Base-by-base conservation (phyloP, 2,797 vertebrate genomes). In the Parauchenoglanis ngamensis region DNA sequence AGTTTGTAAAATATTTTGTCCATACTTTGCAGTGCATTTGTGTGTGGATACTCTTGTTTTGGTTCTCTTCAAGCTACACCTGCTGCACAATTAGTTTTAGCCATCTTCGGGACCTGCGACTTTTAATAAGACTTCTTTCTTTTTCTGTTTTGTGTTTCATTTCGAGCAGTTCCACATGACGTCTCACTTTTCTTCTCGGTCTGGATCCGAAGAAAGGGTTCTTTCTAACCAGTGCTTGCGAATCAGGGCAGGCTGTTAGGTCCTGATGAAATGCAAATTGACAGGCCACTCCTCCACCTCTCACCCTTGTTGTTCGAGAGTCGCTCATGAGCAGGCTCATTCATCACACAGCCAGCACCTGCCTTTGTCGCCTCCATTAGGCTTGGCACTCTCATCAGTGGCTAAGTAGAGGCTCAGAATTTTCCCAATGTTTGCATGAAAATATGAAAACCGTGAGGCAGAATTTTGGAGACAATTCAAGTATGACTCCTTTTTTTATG, bases 21-120 rank as follows among this genome's bases (percentile, higher is more conserved):
- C 44, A 28, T 25, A 61, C 12, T 59, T 19, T 44, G 19, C 1
- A 1, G 56, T 61, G 78, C n/a, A 23, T 80, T n/a, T 77, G 52
- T 78, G 52, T 57, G 52, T 54, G 73, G 7, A 11, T 73, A 40
- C 21, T 67, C 11, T 77, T 78, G 72, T 87, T 76, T 77, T 78
- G 49, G 78, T 57, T 85, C 87, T 57, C 31, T 75, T 72, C n/a
- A 59, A 61, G 59, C 8, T 93, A 93, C 94, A 94, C 94, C 93
- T 95, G 94, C 93, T 88, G 90, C 83, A 93, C 94, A 95, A 95
- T 96, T 94, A 94, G 93, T 94, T 95, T 78, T 93, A 91, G 90
- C 92, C 92, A 92, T 93, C 93, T 91, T 89, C 76, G 92, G 92
- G 92, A 93, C 91, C 93, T 89, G 87, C 90, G 89, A 89, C 93